Conservation (phyloP, 92 coral and sea anemone species). For the Parazoanthus swiftii region DNA sequence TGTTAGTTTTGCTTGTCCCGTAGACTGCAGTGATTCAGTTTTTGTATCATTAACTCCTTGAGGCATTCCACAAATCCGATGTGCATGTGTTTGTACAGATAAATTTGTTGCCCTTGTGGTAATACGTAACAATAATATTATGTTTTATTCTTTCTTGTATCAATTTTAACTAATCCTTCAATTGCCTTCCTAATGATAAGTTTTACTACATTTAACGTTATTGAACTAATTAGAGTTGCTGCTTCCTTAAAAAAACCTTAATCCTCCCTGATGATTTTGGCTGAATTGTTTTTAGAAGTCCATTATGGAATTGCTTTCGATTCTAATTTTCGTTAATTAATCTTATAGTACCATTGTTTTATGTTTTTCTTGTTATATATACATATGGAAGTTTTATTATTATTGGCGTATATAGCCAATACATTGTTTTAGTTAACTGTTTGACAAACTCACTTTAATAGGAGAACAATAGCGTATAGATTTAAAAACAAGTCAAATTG, state of each 20-base stretch:
- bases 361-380: neutral
- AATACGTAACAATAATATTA: neutral
- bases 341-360: too few species aligned
- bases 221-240: neutral
- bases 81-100: neutral
- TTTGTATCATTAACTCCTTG: conserved; percentile 11
- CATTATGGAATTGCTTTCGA: neutral
- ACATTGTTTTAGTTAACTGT: neutral
- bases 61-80: neutral
- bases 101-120: neutral
- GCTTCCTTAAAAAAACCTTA: neutral
- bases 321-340: too few species aligned
- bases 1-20: neutral
- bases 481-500: neutral
- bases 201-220: neutral
- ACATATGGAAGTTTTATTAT: neutral
- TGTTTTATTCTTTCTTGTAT: neutral
- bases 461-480: neutral
- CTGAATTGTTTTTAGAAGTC: neutral
- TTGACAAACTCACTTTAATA: neutral
- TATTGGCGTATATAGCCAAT: neutral
- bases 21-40: neutral
- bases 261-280: neutral
- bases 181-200: neutral
- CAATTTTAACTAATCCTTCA: neutral